Evolutionary conservation across 2,797 vertebrate genomes (phyloP).

Genomic region (Pseudocheirus occidentalis): DNA sequence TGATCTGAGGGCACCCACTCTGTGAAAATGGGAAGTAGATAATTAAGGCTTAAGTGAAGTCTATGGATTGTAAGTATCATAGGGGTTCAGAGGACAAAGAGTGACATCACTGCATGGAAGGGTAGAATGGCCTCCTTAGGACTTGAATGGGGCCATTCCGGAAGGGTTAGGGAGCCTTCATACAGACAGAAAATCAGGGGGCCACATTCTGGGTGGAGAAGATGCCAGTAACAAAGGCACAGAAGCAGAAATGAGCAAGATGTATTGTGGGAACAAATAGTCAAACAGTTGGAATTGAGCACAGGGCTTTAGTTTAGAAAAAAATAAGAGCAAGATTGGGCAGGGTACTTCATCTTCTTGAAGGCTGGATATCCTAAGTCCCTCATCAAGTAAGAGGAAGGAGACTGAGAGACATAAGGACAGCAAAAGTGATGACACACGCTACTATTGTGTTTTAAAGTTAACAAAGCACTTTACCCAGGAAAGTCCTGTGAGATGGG

Average conservation of each 20-base stretch:
- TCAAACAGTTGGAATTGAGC: neutral
- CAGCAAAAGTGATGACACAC: neutral
- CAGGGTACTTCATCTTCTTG: neutral
- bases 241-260: slow-evolving; percentile 9
- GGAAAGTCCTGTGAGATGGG: neutral
- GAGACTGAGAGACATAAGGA: neutral
- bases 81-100: neutral
- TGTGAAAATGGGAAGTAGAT: neutral
- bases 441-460: neutral
- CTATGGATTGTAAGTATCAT: neutral
- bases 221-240: slow-evolving; percentile 9
- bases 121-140: neutral
- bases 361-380: neutral
- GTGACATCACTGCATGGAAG: neutral
- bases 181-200: neutral
- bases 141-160: neutral
- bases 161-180: neutral
- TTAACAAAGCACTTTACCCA: neutral
- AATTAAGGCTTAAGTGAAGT: neutral
- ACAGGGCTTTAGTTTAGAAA: neutral
- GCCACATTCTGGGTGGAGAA: neutral
- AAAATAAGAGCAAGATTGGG: neutral
- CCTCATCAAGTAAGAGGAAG: slow-evolving; percentile 20
- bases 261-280: neutral
- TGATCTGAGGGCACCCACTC: neutral